Conservation (phyloP, 1,140 invertebrate species). For the Aradophagus sp. region DNA sequence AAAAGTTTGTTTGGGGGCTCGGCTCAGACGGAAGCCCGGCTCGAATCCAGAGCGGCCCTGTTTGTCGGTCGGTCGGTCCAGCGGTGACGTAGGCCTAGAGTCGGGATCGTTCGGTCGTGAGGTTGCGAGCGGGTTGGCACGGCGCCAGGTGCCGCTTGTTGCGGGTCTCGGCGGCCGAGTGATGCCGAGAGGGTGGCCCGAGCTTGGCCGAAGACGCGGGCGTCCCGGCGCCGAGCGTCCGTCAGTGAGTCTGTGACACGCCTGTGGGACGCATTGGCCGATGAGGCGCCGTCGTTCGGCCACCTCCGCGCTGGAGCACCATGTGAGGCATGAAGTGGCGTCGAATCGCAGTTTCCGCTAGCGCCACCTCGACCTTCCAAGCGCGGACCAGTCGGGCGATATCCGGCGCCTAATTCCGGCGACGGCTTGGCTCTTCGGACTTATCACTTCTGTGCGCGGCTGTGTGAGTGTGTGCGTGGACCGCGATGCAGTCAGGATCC, state of each 20-base stretch:
- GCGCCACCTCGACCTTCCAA: too few relatives aligned
- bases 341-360: too few relatives aligned
- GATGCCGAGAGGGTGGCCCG: conserved; percentile 70
- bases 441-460: too few relatives aligned
- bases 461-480: too few relatives aligned
- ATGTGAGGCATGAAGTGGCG: conserved; percentile 45
- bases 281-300: conserved; percentile 45
- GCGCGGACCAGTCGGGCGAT: conserved; percentile 3
- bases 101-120: too few relatives aligned
- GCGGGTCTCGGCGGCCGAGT: conserved; percentile 59
- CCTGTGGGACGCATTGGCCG: conserved; percentile 70
- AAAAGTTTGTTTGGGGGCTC: too few relatives aligned
- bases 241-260: conserved; percentile 74
- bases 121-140: conserved; percentile 66
- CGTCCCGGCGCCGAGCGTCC: conserved; percentile 73
- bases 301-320: conserved; percentile 10
- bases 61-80: too few relatives aligned
- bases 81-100: too few relatives aligned
- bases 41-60: too few relatives aligned
- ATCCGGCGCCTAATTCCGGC: too few relatives aligned
- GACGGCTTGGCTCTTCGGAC: neutral
- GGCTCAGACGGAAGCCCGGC: too few relatives aligned
- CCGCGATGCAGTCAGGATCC: too few relatives aligned
- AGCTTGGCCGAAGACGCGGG: conserved; percentile 68
- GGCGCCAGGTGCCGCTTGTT: conserved; percentile 61